A percentile compares a stretch with the other conserved stretches of the same genome.
Evolutionary conservation across 2,888 invertebrate species (phyloP).

Genomic region (Sphaerophoria rueppellii): DNA sequence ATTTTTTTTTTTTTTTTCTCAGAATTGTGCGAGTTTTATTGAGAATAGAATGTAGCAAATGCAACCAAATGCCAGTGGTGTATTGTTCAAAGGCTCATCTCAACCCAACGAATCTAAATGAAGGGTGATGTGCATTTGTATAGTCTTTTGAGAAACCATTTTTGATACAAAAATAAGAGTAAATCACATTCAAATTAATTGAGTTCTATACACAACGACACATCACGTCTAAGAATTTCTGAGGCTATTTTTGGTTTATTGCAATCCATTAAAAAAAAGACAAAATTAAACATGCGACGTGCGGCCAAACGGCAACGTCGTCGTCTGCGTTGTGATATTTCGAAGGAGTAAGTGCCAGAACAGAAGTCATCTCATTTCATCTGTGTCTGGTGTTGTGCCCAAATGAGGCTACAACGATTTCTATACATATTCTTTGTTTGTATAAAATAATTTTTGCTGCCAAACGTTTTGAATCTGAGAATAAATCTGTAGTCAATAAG

Average conservation of each 20-base stretch:
- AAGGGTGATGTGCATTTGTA: slow-evolving; percentile 7
- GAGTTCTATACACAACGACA: slow-evolving; percentile 32
- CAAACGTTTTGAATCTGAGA: slow-evolving; percentile 68
- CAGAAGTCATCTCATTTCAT: slow-evolving; percentile 33
- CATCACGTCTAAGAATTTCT: slow-evolving; percentile 56
- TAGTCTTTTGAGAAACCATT: slow-evolving; percentile 9
- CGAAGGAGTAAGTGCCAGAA: slow-evolving; percentile 25
- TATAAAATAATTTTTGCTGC: slow-evolving; percentile 42
- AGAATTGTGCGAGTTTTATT: slow-evolving; percentile 21
- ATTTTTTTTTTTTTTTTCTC: not conserved
- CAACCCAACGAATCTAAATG: slow-evolving; percentile 37
- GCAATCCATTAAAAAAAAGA: slow-evolving; percentile 37
- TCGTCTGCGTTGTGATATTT: not conserved
- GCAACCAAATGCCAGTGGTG: slow-evolving; percentile 47
- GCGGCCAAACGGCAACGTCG: not conserved
- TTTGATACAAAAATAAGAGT: slow-evolving; percentile 39
- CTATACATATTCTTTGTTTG: slow-evolving; percentile 37
- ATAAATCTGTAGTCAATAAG: slow-evolving; percentile 72
- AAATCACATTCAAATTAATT: slow-evolving; percentile 71
- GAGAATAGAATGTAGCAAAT: slow-evolving; percentile 57
- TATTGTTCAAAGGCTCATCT: slow-evolving; percentile 15
- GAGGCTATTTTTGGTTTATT: slow-evolving; percentile 60
- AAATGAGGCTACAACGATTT: slow-evolving; percentile 58
- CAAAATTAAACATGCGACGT: slow-evolving; percentile 38
- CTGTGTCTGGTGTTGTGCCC: slow-evolving; percentile 49